Percentiles rank a stretch among this genome's conserved stretches.
These are phyloP conservation scores for Pyralis farinalis DNA, from an alignment of 2,888 invertebrate species.

Conservation along the genomic window DNA sequence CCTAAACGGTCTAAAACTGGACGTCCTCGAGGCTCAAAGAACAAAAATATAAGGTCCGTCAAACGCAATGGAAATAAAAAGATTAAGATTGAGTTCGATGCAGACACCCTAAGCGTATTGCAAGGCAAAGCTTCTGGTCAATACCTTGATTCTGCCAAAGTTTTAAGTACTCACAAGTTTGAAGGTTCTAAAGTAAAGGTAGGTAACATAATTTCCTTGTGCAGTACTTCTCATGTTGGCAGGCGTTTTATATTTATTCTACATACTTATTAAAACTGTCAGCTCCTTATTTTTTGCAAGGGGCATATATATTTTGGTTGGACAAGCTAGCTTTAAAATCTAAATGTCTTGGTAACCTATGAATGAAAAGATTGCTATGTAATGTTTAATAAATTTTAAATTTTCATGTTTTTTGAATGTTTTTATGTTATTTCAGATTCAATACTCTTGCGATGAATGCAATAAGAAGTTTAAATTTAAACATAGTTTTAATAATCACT, in stretches of 20 bases:
- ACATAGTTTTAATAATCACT: conserved; percentile 84
- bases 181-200: not conserved
- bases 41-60: conserved; percentile 16
- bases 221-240: not conserved
- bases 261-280: conserved; percentile 1
- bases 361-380: too few species aligned
- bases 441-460: conserved; percentile 78
- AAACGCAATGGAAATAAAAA: conserved; percentile 2
- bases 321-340: too few species aligned
- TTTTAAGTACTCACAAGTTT: not conserved
- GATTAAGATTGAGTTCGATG: not conserved
- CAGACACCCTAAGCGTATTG: not conserved
- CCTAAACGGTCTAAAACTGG: conserved; percentile 50
- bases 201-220: not conserved
- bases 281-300: conserved; percentile 5
- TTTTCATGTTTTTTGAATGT: too few species aligned
- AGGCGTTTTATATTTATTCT: not conserved
- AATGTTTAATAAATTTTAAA: too few species aligned
- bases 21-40: conserved; percentile 41
- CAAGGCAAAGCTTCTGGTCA: not conserved
- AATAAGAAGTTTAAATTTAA: conserved; percentile 87
- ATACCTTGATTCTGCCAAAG: not conserved
- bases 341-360: too few species aligned
- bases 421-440: conserved; percentile 26
- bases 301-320: too few species aligned